phyloP scores from a whole-genome alignment of 2,113 vertebrate species.

The Seriola quinqueradiata region DNA sequence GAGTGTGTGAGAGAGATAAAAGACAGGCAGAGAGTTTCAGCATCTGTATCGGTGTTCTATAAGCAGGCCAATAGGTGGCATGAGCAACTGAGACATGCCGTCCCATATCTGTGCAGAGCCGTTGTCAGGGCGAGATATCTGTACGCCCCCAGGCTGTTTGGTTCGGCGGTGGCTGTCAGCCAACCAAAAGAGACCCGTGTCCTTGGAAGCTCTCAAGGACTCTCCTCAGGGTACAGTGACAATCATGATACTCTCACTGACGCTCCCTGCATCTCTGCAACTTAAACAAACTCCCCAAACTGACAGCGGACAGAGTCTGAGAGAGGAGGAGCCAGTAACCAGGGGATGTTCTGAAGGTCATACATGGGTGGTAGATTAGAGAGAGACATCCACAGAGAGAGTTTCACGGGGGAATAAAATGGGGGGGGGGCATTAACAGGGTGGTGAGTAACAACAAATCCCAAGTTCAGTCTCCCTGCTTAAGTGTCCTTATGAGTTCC shows the following conservation, averaged over 20 bases:
- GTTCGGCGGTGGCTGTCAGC: constrained; percentile 66
- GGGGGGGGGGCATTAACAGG: background rate
- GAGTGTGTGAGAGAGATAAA: constrained; percentile 2
- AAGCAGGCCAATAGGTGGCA: constrained; percentile 50
- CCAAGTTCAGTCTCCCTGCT: background rate
- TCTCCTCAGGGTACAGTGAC: constrained; percentile 35
- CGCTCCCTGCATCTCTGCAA: constrained; percentile 28
- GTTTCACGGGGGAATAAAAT: background rate
- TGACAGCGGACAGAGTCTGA: constrained; percentile 11
- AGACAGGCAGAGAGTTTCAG: background rate
- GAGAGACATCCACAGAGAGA: background rate
- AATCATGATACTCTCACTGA: constrained; percentile 43
- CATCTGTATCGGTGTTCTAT: constrained; percentile 6
- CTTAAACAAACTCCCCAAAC: constrained; percentile 32
- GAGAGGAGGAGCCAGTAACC: constrained; percentile 21
- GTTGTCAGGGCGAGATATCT: constrained; percentile 38
- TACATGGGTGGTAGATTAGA: background rate
- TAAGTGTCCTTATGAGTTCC: background rate
- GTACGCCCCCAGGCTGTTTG: constrained; percentile 39
- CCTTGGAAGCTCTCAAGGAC: constrained; percentile 77
- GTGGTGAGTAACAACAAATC: constrained; percentile 9
- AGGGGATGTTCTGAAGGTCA: constrained; percentile 27
- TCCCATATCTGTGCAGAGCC: constrained; percentile 57
- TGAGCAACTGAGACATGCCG: constrained; percentile 25
- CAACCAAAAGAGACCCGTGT: constrained; percentile 69